phyloP scores from a whole-genome alignment of 2,113 vertebrate species.

The Plotosus lineatus region DNA sequence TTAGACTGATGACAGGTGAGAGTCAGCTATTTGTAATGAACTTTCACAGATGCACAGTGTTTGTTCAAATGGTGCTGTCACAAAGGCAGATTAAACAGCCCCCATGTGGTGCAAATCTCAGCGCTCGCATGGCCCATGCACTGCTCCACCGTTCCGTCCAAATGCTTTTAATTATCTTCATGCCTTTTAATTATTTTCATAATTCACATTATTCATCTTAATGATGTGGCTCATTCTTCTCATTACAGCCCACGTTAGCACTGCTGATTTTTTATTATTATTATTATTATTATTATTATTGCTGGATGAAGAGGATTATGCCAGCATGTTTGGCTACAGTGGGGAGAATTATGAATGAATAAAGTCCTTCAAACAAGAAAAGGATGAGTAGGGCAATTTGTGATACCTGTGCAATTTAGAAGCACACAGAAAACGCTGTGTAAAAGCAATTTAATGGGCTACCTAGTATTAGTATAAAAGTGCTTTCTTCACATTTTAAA shows the following conservation, averaged over 20 bases:
- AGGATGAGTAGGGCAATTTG: slow-evolving; percentile 2
- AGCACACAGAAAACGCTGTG: background rate
- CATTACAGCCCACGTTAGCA: slow-evolving; percentile 56
- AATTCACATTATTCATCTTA: slow-evolving; percentile 69
- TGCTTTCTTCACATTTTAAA: background rate
- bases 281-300: no score
- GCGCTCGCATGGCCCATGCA: slow-evolving; percentile 36
- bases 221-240: slow-evolving; percentile 70
- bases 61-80: slow-evolving; percentile 21
- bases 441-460: slow-evolving; percentile 11
- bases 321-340: slow-evolving; percentile 14
- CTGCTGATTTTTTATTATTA: slow-evolving; percentile 43
- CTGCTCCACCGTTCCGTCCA: slow-evolving; percentile 58
- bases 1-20: slow-evolving; percentile 18
- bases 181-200: slow-evolving; percentile 68
- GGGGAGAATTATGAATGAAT: slow-evolving; percentile 15
- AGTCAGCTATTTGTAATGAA: background rate
- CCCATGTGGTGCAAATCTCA: slow-evolving; percentile 47
- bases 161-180: slow-evolving; percentile 74
- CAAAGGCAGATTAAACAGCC: slow-evolving; percentile 22
- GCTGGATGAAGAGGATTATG: slow-evolving; percentile 47
- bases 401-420: slow-evolving; percentile 25
- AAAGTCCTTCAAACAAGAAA: slow-evolving; percentile 36
- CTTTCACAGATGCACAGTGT: background rate
- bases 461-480: background rate